A percentile compares a stretch with the other conserved stretches of the same genome.
phyloP scores from a whole-genome alignment of 1,140 invertebrate genomes.

The Cyclina sinensis region DNA sequence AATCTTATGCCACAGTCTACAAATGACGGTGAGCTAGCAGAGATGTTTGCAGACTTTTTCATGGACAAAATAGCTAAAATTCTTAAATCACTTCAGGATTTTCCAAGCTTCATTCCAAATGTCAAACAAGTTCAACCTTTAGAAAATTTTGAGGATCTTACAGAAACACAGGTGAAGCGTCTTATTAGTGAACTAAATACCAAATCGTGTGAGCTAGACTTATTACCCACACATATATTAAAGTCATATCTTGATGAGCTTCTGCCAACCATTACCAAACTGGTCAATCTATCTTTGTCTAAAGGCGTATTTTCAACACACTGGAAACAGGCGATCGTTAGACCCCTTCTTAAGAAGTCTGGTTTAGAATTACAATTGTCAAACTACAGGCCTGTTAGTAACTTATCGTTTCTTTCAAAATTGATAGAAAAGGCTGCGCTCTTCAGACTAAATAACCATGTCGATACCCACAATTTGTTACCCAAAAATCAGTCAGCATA shows the following conservation, averaged over 20 bases:
- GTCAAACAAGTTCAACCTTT: slow-evolving; percentile 26
- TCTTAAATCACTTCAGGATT: too few relatives aligned
- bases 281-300: slow-evolving; percentile 32
- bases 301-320: slow-evolving; percentile 20
- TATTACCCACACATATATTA: too few relatives aligned
- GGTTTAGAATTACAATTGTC: slow-evolving; percentile 7
- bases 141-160: slow-evolving; percentile 4
- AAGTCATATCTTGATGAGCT: too few relatives aligned
- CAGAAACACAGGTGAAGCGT: background rate
- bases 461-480: slow-evolving; percentile 16
- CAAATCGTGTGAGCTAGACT: slow-evolving; percentile 22
- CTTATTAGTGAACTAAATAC: background rate
- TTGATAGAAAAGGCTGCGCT: slow-evolving; percentile 56
- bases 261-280: slow-evolving; percentile 20
- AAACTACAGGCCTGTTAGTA: slow-evolving; percentile 39
- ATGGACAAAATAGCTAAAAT: slow-evolving; percentile 43
- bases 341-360: too few relatives aligned
- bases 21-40: slow-evolving; percentile 1
- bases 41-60: slow-evolving; percentile 54
- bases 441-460: slow-evolving; percentile 47
- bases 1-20: background rate
- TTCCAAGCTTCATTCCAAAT: too few relatives aligned
- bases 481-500: slow-evolving; percentile 44
- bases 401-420: slow-evolving; percentile 58
- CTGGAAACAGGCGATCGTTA: slow-evolving; percentile 35